Evolutionary conservation across 2,797 vertebrate genomes (phyloP).

Genomic region (Rhynchotus rufescens): DNA sequence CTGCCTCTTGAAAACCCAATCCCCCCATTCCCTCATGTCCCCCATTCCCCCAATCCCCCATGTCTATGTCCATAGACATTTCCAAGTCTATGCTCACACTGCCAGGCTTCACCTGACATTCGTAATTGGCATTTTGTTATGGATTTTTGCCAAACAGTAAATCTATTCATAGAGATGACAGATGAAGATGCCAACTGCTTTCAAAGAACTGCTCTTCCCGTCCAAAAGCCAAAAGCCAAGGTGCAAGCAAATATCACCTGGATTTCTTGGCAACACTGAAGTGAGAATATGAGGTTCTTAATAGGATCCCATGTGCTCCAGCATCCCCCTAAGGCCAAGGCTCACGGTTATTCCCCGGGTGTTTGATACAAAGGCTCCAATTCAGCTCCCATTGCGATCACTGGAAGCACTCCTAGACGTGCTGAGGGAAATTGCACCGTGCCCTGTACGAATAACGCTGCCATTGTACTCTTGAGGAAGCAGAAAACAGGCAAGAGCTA

Average conservation of each 20-base stretch:
- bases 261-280: background rate
- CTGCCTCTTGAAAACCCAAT: background rate
- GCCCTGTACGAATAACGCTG: background rate
- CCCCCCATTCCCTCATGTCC: background rate
- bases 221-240: background rate
- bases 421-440: background rate
- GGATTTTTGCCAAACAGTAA: background rate
- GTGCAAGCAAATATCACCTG: background rate
- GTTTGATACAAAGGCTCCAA: background rate
- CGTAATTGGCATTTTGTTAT: background rate
- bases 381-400: background rate
- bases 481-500: background rate
- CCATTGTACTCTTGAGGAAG: background rate
- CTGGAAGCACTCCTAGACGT: background rate
- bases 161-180: background rate
- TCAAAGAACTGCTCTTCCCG: background rate
- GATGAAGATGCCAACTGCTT: background rate
- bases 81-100: background rate
- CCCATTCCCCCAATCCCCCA: background rate
- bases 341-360: background rate
- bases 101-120: background rate
- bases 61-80: too few species aligned
- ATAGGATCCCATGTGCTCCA: background rate
- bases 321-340: background rate
- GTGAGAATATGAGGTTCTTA: background rate